These are phyloP conservation scores for Epinephelus cyanopodus DNA, from an alignment of 2,113 vertebrate species.

Conservation along the genomic window DNA sequence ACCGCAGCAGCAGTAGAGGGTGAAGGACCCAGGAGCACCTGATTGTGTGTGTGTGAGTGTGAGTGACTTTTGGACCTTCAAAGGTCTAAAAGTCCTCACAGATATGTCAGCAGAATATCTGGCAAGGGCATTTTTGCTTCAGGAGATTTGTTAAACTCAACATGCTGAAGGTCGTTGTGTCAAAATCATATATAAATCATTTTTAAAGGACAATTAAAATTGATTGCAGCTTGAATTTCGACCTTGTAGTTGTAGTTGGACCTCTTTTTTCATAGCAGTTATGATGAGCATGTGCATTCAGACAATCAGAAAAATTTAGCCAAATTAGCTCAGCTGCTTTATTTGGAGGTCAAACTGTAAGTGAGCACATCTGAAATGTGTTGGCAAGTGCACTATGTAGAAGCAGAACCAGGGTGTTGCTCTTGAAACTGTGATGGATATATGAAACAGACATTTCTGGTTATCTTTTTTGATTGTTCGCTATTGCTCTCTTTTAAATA, in stretches of 20 bases:
- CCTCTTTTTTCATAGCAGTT: background rate
- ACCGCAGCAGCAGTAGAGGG: conserved; percentile 39
- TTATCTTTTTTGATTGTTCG: background rate
- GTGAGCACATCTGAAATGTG: background rate
- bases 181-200: conserved; percentile 21
- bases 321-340: background rate
- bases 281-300: background rate
- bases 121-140: background rate
- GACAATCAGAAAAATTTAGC: background rate
- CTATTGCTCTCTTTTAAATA: background rate
- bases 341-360: background rate
- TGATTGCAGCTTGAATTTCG: conserved; percentile 5
- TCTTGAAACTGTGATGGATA: background rate
- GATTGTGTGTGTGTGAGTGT: conserved; percentile 19
- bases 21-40: conserved; percentile 35
- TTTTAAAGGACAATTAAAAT: conserved; percentile 6
- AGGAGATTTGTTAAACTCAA: background rate
- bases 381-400: background rate
- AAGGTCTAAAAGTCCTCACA: conserved; percentile 25
- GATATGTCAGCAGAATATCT: conserved; percentile 7
- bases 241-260: background rate
- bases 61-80: conserved; percentile 27
- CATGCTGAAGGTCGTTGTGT: conserved; percentile 7
- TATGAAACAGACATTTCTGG: background rate
- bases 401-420: background rate